Evolutionary conservation across 2,797 vertebrate species (phyloP).

Genomic region (Gadopsis marmoratus): DNA sequence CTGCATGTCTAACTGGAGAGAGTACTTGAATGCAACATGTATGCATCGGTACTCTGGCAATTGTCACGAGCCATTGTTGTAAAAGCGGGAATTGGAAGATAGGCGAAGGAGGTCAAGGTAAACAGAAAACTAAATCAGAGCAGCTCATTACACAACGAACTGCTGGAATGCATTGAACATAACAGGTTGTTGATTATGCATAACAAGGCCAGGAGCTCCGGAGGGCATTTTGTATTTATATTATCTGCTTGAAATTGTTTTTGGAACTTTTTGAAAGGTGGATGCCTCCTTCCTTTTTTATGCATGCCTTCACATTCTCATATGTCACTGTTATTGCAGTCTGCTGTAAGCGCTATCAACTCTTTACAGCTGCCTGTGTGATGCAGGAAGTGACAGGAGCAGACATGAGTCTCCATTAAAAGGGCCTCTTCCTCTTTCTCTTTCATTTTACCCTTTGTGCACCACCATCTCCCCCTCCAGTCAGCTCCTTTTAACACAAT

Average conservation of each 20-base stretch:
- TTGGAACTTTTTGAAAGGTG: conserved; percentile 14
- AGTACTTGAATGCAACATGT: conserved; percentile 18
- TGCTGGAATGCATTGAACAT: not conserved
- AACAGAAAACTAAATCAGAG: conserved; percentile 12
- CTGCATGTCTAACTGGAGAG: conserved; percentile 8
- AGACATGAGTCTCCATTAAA: conserved; percentile 33
- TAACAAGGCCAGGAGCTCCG: not conserved
- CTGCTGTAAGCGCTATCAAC: conserved; percentile 48
- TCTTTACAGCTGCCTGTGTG: conserved; percentile 45
- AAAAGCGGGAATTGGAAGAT: conserved; percentile 5
- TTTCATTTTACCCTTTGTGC: conserved; percentile 29
- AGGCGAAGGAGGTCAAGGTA: conserved; percentile 4
- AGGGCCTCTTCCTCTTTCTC: conserved; percentile 23
- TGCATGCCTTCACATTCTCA: conserved; percentile 35
- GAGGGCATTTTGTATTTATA: conserved; percentile 12
- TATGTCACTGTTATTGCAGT: conserved; percentile 50
- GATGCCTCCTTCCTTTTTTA: conserved; percentile 11
- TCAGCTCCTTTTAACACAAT: conserved; percentile 58
- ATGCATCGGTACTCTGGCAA: not conserved
- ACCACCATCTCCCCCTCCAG: conserved; percentile 30
- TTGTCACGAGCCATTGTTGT: conserved; percentile 13
- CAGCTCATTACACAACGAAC: conserved; percentile 13
- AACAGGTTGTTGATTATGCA: conserved; percentile 23
- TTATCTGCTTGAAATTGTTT: conserved; percentile 23
- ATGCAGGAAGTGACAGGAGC: conserved; percentile 63